These are phyloP conservation scores for Sebastes reedi DNA, from an alignment of 2,797 vertebrate species.

Conservation along the genomic window DNA sequence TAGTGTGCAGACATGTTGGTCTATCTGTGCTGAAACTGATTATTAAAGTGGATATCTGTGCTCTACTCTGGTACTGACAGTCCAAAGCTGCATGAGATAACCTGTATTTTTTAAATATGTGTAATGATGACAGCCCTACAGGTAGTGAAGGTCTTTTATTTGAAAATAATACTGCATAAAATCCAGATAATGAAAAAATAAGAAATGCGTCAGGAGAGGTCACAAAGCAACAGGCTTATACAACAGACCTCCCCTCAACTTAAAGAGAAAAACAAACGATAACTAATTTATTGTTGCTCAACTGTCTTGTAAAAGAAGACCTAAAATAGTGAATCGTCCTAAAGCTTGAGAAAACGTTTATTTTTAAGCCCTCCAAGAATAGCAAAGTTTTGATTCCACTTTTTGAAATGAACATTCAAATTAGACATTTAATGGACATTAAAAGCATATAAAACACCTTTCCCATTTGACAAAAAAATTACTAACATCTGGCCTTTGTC, in stretches of 20 bases:
- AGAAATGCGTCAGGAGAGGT: no score
- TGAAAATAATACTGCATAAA: no score
- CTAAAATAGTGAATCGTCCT: neutral
- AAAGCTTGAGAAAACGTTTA: neutral
- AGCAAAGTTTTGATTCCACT: neutral
- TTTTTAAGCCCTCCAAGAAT: neutral
- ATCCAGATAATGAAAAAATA: no score
- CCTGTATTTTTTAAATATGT: neutral
- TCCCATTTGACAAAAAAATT: neutral
- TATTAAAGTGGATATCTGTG: neutral
- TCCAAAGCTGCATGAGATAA: neutral
- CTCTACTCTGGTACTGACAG: neutral
- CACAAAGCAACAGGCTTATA: no score
- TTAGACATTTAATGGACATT: neutral
- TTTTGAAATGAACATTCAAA: neutral
- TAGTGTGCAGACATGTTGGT: neutral
- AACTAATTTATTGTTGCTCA: neutral
- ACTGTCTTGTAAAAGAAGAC: neutral
- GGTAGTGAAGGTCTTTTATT: neutral
- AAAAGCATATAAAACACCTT: neutral
- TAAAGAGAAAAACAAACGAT: no score
- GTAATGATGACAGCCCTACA: neutral
- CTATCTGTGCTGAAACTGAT: neutral
- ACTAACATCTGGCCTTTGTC: neutral
- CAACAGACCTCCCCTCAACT: no score